Percentiles rank a stretch among this genome's conserved stretches.
Evolutionary conservation across 2,888 invertebrate species (phyloP).

Genomic region (Rhodophaea formosa): DNA sequence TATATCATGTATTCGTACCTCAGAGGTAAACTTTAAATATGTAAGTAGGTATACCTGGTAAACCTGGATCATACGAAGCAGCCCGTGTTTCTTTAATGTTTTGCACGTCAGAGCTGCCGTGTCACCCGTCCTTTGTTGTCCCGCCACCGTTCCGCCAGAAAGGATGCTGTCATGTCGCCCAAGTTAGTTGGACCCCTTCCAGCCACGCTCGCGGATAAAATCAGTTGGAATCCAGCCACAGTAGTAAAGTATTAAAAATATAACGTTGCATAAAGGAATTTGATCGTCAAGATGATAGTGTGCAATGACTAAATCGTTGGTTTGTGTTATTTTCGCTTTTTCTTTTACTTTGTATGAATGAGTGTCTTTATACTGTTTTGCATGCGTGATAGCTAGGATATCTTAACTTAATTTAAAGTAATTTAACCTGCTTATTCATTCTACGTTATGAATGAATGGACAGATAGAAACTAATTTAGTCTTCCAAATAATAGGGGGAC

Average conservation of each 20-base stretch:
- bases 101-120: conserved; percentile 35
- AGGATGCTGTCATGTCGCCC: conserved; percentile 57
- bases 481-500: no score
- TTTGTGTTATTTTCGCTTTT: background rate
- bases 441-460: no score
- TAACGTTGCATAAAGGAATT: conserved; percentile 30
- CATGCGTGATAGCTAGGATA: no score
- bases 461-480: no score
- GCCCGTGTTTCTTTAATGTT: conserved; percentile 39
- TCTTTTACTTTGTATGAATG: background rate
- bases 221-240: conserved; percentile 51
- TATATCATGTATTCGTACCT: background rate
- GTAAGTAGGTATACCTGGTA: background rate
- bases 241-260: conserved; percentile 49
- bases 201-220: conserved; percentile 50
- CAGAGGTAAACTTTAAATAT: background rate
- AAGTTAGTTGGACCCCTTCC: conserved; percentile 69
- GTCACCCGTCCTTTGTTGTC: conserved; percentile 28
- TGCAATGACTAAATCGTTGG: background rate
- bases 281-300: conserved; percentile 17
- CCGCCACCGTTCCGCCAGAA: conserved; percentile 45
- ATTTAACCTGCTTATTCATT: no score
- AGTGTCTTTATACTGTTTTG: background rate
- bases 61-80: background rate
- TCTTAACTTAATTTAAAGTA: no score